phyloP scores from a whole-genome alignment of 2,888 invertebrate species.

The Tachina lurida region DNA sequence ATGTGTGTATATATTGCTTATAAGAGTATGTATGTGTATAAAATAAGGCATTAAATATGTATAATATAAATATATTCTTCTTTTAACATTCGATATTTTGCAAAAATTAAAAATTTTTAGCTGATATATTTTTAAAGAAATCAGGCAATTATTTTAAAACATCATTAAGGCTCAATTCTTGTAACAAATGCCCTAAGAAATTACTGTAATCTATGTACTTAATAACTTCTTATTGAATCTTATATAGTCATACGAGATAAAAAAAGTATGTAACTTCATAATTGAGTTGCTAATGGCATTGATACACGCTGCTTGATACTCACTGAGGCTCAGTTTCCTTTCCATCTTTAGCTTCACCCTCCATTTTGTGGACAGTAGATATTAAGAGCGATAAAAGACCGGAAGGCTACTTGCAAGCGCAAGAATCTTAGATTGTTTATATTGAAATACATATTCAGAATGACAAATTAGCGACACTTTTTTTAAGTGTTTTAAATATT shows the following conservation, averaged over 20 bases:
- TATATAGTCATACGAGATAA: neutral
- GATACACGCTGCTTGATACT: slow-evolving; percentile 39
- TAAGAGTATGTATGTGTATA: neutral
- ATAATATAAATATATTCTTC: neutral
- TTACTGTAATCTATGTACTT: slow-evolving; percentile 3
- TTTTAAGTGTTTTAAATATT: slow-evolving; percentile 4
- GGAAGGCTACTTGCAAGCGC: slow-evolving; percentile 53
- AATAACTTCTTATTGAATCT: neutral
- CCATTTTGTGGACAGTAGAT: slow-evolving; percentile 49
- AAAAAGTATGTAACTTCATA: slow-evolving; percentile 2
- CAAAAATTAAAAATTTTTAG: slow-evolving; percentile 46
- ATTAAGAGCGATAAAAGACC: slow-evolving; percentile 30
- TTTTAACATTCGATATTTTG: slow-evolving; percentile 35
- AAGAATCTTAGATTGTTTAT: slow-evolving; percentile 37
- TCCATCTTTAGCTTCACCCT: slow-evolving; percentile 61
- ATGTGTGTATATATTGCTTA: neutral
- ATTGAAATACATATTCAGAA: slow-evolving; percentile 10
- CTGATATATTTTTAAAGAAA: slow-evolving; percentile 20
- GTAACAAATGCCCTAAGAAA: slow-evolving; percentile 1
- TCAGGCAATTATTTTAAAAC: slow-evolving; percentile 32
- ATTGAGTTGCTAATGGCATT: neutral
- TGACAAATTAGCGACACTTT: slow-evolving; percentile 9
- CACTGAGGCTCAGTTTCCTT: slow-evolving; percentile 64
- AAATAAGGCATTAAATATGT: slow-evolving; percentile 4
- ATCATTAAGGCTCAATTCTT: slow-evolving; percentile 5